A percentile compares a stretch with the other conserved stretches of the same genome.
Evolutionary conservation across 1,140 invertebrate species (phyloP).

Genomic region (Brachionus asplanchnoidis): DNA sequence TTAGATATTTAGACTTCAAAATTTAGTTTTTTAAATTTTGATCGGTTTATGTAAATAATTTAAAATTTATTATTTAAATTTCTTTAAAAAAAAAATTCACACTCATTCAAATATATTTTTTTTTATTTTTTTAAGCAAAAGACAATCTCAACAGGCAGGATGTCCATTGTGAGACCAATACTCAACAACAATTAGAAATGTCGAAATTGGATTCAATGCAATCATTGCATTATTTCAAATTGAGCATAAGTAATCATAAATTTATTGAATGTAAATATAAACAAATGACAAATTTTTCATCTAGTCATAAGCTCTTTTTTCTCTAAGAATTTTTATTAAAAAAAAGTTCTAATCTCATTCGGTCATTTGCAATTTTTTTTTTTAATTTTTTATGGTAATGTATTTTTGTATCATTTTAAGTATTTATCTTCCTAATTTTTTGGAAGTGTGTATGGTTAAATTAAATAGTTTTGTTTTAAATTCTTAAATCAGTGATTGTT

Average conservation of each 20-base stretch:
- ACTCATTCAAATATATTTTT: background rate
- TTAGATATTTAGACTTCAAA: background rate
- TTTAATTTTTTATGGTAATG: background rate
- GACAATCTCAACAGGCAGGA: constrained; percentile 26
- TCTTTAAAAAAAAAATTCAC: background rate
- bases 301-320: background rate
- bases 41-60: background rate
- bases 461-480: background rate
- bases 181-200: constrained; percentile 22
- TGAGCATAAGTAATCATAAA: background rate
- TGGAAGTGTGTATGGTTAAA: background rate
- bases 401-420: background rate
- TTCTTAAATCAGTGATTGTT: background rate
- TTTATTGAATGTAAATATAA: background rate
- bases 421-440: background rate
- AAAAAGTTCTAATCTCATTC: background rate
- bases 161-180: constrained; percentile 38
- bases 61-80: background rate
- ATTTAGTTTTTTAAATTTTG: background rate
- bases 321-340: background rate
- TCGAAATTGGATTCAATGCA: background rate
- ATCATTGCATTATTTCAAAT: background rate
- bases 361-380: background rate
- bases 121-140: constrained; percentile 29
- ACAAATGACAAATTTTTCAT: background rate